A percentile compares a stretch with the other conserved stretches of the same genome.
phyloP scores from a whole-genome alignment of 2,113 vertebrate genomes.

The Plestiodon gilberti region DNA sequence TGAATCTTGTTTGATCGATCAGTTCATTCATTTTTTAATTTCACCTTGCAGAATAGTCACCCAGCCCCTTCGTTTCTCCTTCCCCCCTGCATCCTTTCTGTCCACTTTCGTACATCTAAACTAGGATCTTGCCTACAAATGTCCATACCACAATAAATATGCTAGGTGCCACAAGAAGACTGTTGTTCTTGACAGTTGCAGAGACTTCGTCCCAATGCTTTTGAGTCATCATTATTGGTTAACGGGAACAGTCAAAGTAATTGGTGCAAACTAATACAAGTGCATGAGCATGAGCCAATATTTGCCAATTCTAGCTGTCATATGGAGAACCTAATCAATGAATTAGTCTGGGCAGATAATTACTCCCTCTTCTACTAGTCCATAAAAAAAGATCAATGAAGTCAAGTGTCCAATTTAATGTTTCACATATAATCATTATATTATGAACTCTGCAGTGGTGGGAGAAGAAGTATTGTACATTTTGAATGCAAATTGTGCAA shows the following conservation, averaged over 20 bases:
- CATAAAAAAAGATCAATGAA: slow-evolving; percentile 88
- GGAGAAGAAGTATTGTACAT: slow-evolving; percentile 36
- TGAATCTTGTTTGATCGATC: not conserved
- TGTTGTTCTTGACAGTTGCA: not conserved
- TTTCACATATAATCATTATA: slow-evolving; percentile 78
- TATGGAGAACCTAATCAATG: slow-evolving; percentile 84
- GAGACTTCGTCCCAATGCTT: not conserved
- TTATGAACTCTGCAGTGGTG: slow-evolving; percentile 58
- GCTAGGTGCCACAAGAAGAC: not conserved
- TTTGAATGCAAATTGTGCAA: slow-evolving; percentile 53
- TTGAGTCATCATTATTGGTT: slow-evolving; percentile 58
- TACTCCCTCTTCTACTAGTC: slow-evolving; percentile 82
- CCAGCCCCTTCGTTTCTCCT: not conserved
- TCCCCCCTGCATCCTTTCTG: not conserved
- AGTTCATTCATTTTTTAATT: not conserved
- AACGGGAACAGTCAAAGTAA: slow-evolving; percentile 67
- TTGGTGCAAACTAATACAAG: slow-evolving; percentile 75
- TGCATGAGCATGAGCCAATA: slow-evolving; percentile 78
- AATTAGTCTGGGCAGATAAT: slow-evolving; percentile 87
- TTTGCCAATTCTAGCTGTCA: slow-evolving; percentile 82
- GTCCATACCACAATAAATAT: not conserved
- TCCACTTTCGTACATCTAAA: not conserved
- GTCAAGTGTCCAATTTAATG: slow-evolving; percentile 85
- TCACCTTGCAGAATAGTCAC: not conserved
- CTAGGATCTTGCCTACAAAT: not conserved